These are phyloP conservation scores for Gymnothorax javanicus DNA, from an alignment of 2,797 vertebrate species.

Conservation along the genomic window DNA sequence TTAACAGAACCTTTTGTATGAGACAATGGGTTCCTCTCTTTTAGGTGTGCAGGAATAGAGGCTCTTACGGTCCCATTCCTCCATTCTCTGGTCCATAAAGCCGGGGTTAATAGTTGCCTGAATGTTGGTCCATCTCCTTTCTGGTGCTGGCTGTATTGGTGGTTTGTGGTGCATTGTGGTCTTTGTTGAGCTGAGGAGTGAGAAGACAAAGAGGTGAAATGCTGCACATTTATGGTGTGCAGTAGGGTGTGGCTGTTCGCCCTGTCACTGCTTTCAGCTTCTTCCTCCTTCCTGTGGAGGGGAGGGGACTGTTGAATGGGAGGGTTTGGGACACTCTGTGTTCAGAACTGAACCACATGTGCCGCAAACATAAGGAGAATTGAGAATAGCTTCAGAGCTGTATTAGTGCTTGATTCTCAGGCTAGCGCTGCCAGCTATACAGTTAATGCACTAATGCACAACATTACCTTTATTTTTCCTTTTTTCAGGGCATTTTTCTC, in stretches of 20 bases:
- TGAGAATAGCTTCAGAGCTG: not conserved
- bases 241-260: conserved; percentile 36
- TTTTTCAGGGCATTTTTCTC: not conserved
- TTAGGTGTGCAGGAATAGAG: not conserved
- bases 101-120: conserved; percentile 39
- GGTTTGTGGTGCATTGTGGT: not conserved
- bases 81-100: conserved; percentile 3
- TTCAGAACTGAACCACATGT: not conserved
- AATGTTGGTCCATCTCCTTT: conserved; percentile 47
- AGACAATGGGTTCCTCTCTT: conserved; percentile 11
- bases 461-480: not conserved
- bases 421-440: not conserved
- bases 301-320: not conserved
- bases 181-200: not conserved
- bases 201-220: not conserved
- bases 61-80: conserved; percentile 12
- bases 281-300: conserved; percentile 1
- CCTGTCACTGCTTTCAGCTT: conserved; percentile 36
- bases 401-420: not conserved
- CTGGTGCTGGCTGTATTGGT: conserved; percentile 16
- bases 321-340: conserved; percentile 33
- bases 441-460: not conserved
- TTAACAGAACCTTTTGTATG: conserved; percentile 1
- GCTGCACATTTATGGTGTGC: conserved; percentile 42
- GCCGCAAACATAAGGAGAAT: not conserved